Evolutionary conservation across 1,140 invertebrate species (phyloP), one percentile per base, ranked within the genome.

Genomic region (Melanaphis sacchari): DNA sequence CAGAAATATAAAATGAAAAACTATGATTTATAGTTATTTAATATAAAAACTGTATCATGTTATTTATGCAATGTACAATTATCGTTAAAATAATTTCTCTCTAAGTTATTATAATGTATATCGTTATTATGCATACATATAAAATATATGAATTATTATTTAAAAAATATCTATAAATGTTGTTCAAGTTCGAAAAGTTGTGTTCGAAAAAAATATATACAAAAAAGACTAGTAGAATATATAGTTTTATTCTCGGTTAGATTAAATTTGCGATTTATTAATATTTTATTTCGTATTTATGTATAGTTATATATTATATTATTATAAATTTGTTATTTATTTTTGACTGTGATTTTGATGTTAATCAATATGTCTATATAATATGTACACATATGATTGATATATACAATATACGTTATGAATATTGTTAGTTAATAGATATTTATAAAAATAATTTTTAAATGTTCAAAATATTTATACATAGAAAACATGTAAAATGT

Each of bases 281-380:
- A 40, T 91, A 66, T 66, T 66, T 36, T 81, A 91, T 81, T 41
- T 91, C 59, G 8, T 82, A 66, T 91, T 81, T 59, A 90, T 90
- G 59, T 91, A 76, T 91, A 91, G 40, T 43, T 91, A 91, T 91
- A 38, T 43, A 91, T 36, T 40, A 90, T 66, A 54, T 41, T 93
- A 93, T 38, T 84, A 93, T 84, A 85, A 38, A 93, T 52, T 93
- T 82, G 91, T 93, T 93, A 93, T 93, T 93, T 93, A 93, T 84
- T 93, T 84, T 93, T 84, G 76, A 84, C 91, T 93, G 91, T 93
- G 90, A 92, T 92, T 92, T 92, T 46, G 41, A 81, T 91, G 90
- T 91, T 91, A 38, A 91, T 91, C 66, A 41, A 91, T 76, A 91
- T 81, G 21, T 41, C 3, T 41, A 49, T 90, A 81, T 59, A 66